phyloP scores from a whole-genome alignment of 2,797 vertebrate genomes.

The Psittacula echo region DNA sequence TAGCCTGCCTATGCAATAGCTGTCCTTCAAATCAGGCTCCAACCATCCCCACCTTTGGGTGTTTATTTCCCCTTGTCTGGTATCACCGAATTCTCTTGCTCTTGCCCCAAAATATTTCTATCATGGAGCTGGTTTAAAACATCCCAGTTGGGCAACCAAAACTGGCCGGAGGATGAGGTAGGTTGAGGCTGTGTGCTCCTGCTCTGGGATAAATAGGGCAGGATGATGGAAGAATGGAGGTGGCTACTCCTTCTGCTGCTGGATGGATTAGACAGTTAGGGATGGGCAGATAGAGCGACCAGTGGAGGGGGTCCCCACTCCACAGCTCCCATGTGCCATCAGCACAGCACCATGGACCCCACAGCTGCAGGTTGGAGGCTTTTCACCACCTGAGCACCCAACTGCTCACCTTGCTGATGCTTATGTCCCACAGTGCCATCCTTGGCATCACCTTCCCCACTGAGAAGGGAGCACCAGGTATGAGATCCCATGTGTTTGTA shows the following conservation, averaged over 20 bases:
- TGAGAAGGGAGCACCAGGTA: background rate
- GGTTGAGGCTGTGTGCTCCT: background rate
- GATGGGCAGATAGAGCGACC: background rate
- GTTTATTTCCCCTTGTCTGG: background rate
- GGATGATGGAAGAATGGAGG: background rate
- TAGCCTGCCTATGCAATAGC: background rate
- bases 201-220: background rate
- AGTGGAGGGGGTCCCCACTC: background rate
- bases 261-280: background rate
- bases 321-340: background rate
- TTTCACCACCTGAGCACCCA: background rate
- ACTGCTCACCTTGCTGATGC: background rate
- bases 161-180: background rate
- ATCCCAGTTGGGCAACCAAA: background rate
- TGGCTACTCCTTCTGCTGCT: background rate
- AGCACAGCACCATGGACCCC: background rate
- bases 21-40: background rate
- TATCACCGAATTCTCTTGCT: background rate
- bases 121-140: background rate
- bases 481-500: background rate
- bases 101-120: background rate
- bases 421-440: background rate
- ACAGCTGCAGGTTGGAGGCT: fast-evolving
- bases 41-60: background rate
- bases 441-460: fast-evolving